phyloP scores from a whole-genome alignment of 2,113 vertebrate species.

The Smithornis capensis region DNA sequence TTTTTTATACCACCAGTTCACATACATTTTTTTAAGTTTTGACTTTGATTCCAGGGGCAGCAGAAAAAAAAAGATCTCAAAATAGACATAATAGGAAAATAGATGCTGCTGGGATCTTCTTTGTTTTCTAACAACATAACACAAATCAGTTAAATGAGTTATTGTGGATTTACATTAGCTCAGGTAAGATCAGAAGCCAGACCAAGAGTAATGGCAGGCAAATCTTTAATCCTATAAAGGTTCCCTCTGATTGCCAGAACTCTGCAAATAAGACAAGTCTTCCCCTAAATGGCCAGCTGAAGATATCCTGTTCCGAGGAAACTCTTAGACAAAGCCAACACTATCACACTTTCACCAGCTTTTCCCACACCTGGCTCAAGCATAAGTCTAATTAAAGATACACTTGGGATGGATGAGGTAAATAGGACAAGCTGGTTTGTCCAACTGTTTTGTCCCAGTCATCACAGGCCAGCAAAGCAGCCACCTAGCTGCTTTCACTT shows the following conservation, averaged over 20 bases:
- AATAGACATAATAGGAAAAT: not conserved
- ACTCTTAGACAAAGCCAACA: not conserved
- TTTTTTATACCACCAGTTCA: not conserved
- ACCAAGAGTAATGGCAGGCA: not conserved
- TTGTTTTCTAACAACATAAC: not conserved
- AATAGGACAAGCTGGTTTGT: not conserved
- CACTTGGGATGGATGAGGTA: not conserved
- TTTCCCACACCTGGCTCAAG: not conserved
- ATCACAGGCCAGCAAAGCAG: not conserved
- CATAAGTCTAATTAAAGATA: not conserved
- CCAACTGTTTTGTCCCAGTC: not conserved
- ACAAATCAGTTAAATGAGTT: not conserved
- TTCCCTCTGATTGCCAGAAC: not conserved
- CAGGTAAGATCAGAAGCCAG: not conserved
- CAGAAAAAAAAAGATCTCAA: not conserved
- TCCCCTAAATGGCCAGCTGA: not conserved
- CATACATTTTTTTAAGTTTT: not conserved
- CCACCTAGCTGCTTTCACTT: not conserved
- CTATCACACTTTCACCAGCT: not conserved
- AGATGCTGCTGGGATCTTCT: not conserved
- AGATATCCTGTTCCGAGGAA: not conserved
- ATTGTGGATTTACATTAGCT: not conserved
- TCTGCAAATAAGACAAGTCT: not conserved
- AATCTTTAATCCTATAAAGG: not conserved
- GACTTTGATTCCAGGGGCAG: not conserved